Evolutionary conservation across 2,797 vertebrate genomes (phyloP).

Genomic region (Novumbra hubbsi): DNA sequence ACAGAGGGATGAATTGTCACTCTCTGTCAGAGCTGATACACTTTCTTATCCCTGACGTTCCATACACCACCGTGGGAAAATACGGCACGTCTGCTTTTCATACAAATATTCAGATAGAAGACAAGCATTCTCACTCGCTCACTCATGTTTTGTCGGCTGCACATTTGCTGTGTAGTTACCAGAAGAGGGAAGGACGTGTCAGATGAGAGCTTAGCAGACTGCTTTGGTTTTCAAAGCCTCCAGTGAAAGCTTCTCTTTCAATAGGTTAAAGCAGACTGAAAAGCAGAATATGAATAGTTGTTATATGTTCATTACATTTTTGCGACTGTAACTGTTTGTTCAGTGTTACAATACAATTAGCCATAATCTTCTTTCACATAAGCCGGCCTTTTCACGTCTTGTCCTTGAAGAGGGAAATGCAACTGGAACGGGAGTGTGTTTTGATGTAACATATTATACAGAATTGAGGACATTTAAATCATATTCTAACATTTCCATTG

Average conservation of each 20-base stretch:
- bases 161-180: slow-evolving; percentile 54
- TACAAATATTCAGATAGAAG: slow-evolving; percentile 70
- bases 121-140: slow-evolving; percentile 67
- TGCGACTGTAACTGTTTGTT: background rate
- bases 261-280: background rate
- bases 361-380: background rate
- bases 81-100: slow-evolving; percentile 52
- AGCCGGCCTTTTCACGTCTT: background rate
- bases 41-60: slow-evolving; percentile 83
- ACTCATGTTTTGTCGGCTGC: slow-evolving; percentile 45
- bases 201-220: slow-evolving; percentile 13
- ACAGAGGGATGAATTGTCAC: slow-evolving; percentile 86
- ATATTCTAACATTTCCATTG: background rate
- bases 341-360: background rate
- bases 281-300: background rate
- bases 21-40: slow-evolving; percentile 83
- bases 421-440: background rate
- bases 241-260: background rate
- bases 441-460: background rate
- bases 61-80: slow-evolving; percentile 82
- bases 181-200: slow-evolving; percentile 40
- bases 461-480: too few relatives aligned
- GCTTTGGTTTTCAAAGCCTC: slow-evolving; percentile 31
- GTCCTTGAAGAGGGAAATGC: background rate
- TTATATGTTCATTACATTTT: background rate